Evolutionary conservation across 2,797 vertebrate species (phyloP), one percentile per base, ranked within the genome.

Genomic region (Dipus sagitta): DNA sequence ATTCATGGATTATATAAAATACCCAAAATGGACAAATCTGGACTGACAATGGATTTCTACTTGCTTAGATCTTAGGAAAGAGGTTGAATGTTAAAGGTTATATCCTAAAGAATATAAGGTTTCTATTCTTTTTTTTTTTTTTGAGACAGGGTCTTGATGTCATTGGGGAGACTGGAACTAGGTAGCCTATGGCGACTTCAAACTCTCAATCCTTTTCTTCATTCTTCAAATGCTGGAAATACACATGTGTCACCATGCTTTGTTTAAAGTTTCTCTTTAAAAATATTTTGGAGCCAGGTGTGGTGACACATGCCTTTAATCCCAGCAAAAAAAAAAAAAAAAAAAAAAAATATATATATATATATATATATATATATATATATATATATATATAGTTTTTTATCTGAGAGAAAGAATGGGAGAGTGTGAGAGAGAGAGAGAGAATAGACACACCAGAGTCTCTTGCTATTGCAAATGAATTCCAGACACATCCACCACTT

Each of bases 1-100:
- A 91, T 86, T 96, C 62, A 88, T 62, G 21, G 71, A 64, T 62
- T 87, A 68, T 26, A 38, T 74, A 32, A 84, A 91, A 74, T 92
- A 24, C 52, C 28, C 87, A 91, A 83, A 90, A 74, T 9, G 52
- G 65, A 26, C 20, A 92, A 91, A 94, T 81, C 28, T 86, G 71
- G 38, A 90, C 24, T 77, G 68, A 92, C 0, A 21, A 21, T 32
- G 24, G 42, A 62, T 86, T 47, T 38, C 38, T 74, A 34, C 28
- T 91, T 79, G 23, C 52, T 89, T 78, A 62, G 52, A 42, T 32
- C 23, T 67, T 18, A 20, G 64, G 14, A 21, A 85, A 20, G 30
- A 12, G 23, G 81, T 52, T 32, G 42, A 52, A 1, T 18, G 5
- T 54, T 42, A 78, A 42, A 3, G 5, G 54, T 13, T 15, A 14